Evolutionary conservation across 2,797 vertebrate genomes (phyloP).

Genomic region (Pyrocephalus nanus): DNA sequence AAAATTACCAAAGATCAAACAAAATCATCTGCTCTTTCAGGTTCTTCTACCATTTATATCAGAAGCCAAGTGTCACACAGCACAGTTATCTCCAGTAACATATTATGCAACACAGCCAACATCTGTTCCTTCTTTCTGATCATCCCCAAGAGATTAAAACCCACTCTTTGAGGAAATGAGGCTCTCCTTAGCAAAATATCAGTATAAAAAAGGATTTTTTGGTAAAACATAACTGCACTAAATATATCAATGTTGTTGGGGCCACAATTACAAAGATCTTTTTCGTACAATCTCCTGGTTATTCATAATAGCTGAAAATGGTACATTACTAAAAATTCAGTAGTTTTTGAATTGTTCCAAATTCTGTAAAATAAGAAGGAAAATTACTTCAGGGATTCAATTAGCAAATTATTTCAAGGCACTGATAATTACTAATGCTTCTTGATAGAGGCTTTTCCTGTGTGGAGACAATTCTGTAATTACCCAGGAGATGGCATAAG

Average conservation of each 20-base stretch:
- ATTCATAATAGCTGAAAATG: background rate
- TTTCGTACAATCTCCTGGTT: background rate
- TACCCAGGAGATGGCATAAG: conserved; percentile 72
- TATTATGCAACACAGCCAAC: background rate
- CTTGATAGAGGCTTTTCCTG: background rate
- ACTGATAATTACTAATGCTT: background rate
- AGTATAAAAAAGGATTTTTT: background rate
- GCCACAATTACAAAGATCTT: background rate
- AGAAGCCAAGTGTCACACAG: background rate
- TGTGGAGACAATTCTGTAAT: background rate
- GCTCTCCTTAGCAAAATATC: background rate
- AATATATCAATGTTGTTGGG: background rate
- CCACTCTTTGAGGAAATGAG: background rate
- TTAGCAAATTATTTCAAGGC: conserved; percentile 13
- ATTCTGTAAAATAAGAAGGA: background rate
- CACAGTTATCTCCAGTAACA: background rate
- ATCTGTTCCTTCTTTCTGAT: background rate
- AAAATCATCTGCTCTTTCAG: background rate
- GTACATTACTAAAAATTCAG: background rate
- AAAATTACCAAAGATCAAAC: background rate
- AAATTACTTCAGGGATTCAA: conserved; percentile 3
- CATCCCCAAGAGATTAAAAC: background rate
- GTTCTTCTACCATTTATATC: background rate
- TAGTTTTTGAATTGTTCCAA: background rate
- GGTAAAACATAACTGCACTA: background rate